Conservation (phyloP, 1,140 invertebrate genomes). For the Mamestra configurata region DNA sequence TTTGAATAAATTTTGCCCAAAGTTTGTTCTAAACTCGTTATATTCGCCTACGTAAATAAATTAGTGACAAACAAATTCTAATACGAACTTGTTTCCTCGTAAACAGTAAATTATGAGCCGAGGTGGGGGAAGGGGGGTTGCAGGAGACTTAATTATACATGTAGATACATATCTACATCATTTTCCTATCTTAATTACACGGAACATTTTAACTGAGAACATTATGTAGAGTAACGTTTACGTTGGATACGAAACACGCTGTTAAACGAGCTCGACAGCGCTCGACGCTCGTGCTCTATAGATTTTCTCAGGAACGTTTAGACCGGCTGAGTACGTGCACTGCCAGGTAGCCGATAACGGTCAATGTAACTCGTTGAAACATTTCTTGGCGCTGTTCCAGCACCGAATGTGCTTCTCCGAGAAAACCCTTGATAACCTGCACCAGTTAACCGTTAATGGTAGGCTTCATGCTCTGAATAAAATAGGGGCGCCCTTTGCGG, state of each 20-base stretch:
- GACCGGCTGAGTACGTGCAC: slow-evolving; percentile 62
- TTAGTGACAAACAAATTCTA: slow-evolving; percentile 10
- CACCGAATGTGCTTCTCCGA: slow-evolving; percentile 68
- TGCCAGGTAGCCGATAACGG: slow-evolving; percentile 62
- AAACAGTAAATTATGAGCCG: background rate
- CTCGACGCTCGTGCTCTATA: slow-evolving; percentile 1
- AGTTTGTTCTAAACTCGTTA: slow-evolving; percentile 3
- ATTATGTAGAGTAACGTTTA: slow-evolving; percentile 11
- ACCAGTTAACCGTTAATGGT: slow-evolving; percentile 69
- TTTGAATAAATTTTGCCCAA: slow-evolving; percentile 14
- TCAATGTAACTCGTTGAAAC: slow-evolving; percentile 72
- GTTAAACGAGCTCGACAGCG: background rate
- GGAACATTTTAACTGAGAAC: slow-evolving; percentile 13
- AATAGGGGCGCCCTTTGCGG: slow-evolving; percentile 8
- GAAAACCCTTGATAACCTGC: slow-evolving; percentile 76
- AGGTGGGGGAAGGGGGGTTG: background rate
- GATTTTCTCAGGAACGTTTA: slow-evolving; percentile 56
- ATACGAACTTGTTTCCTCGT: slow-evolving; percentile 4
- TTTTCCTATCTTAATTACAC: slow-evolving; percentile 26
- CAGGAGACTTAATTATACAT: slow-evolving; percentile 9
- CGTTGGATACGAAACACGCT: background rate
- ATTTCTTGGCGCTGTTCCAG: slow-evolving; percentile 75
- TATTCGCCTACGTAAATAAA: slow-evolving; percentile 1
- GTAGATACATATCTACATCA: slow-evolving; percentile 9
- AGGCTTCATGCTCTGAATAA: slow-evolving; percentile 79